Evolutionary conservation across 2,797 vertebrate genomes (phyloP).

Genomic region (Triplophysa bombifrons): DNA sequence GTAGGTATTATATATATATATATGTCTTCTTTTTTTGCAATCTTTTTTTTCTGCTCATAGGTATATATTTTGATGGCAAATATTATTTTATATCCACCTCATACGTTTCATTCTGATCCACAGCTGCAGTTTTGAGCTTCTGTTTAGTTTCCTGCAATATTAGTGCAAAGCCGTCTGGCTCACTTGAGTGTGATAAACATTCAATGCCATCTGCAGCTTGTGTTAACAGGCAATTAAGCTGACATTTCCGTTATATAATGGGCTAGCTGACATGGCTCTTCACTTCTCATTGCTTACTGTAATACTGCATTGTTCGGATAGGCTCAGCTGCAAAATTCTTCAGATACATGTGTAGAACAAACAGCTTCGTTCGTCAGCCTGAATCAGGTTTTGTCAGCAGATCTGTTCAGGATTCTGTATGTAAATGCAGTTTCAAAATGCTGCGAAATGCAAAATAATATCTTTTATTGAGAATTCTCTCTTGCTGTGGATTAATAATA

Average conservation of each 20-base stretch:
- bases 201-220: constrained; percentile 35
- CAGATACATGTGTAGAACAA: constrained; percentile 9
- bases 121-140: constrained; percentile 32
- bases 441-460: too few relatives aligned
- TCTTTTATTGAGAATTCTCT: neutral
- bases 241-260: constrained; percentile 32
- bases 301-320: constrained; percentile 26
- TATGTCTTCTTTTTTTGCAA: too few relatives aligned
- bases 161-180: constrained; percentile 40
- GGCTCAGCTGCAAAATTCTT: constrained; percentile 22
- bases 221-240: constrained; percentile 26
- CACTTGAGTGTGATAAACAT: constrained; percentile 40
- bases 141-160: constrained; percentile 25
- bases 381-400: neutral
- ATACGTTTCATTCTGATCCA: constrained; percentile 17
- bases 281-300: constrained; percentile 16
- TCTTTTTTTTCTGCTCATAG: neutral
- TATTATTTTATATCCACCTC: neutral
- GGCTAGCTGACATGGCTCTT: constrained; percentile 16
- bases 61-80: too few relatives aligned
- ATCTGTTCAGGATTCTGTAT: neutral
- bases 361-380: neutral
- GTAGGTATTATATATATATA: too few relatives aligned
- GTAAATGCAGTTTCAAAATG: neutral
- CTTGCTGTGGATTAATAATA: neutral